These are phyloP conservation scores for Meta bourneti DNA, from an alignment of 2,888 invertebrate species.

Conservation along the genomic window DNA sequence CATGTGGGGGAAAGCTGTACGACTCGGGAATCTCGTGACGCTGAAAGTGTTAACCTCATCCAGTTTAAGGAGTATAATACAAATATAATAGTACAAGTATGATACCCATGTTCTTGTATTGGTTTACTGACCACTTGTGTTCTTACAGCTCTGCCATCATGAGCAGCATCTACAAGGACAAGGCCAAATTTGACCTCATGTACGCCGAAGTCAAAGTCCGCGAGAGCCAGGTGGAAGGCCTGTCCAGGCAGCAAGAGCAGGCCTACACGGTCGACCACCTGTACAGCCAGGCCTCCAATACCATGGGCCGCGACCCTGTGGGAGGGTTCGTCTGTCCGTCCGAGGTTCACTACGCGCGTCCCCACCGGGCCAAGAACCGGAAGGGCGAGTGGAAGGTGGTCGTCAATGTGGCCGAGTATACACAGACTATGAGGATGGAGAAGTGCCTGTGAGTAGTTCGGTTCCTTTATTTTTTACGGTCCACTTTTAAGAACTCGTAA, in stretches of 20 bases:
- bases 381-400: slow-evolving; percentile 92
- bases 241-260: slow-evolving; percentile 83
- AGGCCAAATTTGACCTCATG: slow-evolving; percentile 86
- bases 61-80: no score
- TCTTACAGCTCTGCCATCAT: slow-evolving; percentile 82
- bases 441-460: slow-evolving; percentile 87
- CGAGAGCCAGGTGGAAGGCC: slow-evolving; percentile 84
- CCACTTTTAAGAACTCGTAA: no score
- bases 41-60: no score
- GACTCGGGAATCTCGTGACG: no score
- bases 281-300: slow-evolving; percentile 71
- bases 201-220: slow-evolving; percentile 86
- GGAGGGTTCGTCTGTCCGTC: slow-evolving; percentile 90
- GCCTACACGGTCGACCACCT: slow-evolving; percentile 80
- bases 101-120: no score
- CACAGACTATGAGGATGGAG: slow-evolving; percentile 90
- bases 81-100: no score
- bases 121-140: background rate
- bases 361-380: slow-evolving; percentile 88
- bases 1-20: no score
- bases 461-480: background rate
- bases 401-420: slow-evolving; percentile 89
- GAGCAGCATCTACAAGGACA: slow-evolving; percentile 81
- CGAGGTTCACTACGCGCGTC: slow-evolving; percentile 88
- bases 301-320: slow-evolving; percentile 82